Evolutionary conservation across 2,113 vertebrate genomes (phyloP).

Genomic region (Xiphophorus hellerii): DNA sequence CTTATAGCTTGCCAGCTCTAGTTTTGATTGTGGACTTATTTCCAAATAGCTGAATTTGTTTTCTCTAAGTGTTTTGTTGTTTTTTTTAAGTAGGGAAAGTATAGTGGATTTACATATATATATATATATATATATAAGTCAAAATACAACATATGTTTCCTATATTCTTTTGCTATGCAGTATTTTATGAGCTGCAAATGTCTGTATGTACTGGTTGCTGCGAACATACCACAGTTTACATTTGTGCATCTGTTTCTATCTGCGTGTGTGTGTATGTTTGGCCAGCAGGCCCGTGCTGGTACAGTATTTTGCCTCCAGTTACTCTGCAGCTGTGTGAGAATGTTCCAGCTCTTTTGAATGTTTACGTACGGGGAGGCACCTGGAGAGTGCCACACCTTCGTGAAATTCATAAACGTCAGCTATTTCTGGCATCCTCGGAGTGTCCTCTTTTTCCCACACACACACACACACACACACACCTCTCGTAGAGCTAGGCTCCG

Average conservation of each 20-base stretch:
- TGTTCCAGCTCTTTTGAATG: slow-evolving; percentile 70
- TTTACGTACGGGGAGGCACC: slow-evolving; percentile 80
- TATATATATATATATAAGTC: neutral
- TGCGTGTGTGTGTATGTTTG: slow-evolving; percentile 45
- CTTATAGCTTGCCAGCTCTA: too few species aligned
- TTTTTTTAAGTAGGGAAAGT: too few species aligned
- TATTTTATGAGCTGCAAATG: slow-evolving; percentile 24
- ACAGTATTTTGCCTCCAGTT: slow-evolving; percentile 71
- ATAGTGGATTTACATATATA: too few species aligned
- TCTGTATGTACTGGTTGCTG: slow-evolving; percentile 45
- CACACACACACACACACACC: slow-evolving; percentile 39
- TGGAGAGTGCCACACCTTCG: slow-evolving; percentile 84
- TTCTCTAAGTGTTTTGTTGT: too few species aligned
- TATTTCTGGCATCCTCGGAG: slow-evolving; percentile 74
- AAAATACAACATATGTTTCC: neutral
- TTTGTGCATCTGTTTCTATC: slow-evolving; percentile 35
- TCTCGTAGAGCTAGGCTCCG: slow-evolving; percentile 59
- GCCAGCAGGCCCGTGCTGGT: slow-evolving; percentile 83
- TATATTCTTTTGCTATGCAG: slow-evolving; percentile 4
- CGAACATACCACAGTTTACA: slow-evolving; percentile 45
- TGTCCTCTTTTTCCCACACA: slow-evolving; percentile 69
- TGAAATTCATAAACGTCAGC: slow-evolving; percentile 77
- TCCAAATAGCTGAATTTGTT: too few species aligned
- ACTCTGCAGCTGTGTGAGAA: slow-evolving; percentile 82
- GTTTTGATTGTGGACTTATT: too few species aligned